Conservation (phyloP, 2,797 vertebrate genomes). For the Naso thynnoides region DNA sequence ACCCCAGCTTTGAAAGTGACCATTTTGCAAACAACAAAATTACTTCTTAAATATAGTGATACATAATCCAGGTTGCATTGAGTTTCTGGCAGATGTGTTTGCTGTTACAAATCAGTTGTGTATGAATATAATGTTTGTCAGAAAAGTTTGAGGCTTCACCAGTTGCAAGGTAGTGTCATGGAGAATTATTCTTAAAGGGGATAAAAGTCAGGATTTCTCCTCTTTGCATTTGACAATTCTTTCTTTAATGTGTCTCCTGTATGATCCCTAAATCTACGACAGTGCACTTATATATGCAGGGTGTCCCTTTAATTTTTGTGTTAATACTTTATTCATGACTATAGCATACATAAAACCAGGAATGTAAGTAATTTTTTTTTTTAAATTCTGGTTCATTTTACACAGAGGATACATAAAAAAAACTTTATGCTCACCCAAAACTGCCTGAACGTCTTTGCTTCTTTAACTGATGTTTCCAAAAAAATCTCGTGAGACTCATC, state of each 20-base stretch:
- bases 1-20: too few species aligned
- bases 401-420: conserved; percentile 53
- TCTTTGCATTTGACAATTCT: background rate
- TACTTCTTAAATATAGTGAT: background rate
- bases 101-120: background rate
- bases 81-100: too few species aligned
- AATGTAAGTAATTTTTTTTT: conserved; percentile 50
- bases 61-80: background rate
- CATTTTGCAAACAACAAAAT: background rate
- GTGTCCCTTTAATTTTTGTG: conserved; percentile 34
- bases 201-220: background rate
- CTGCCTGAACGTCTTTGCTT: conserved; percentile 44
- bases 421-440: conserved; percentile 2
- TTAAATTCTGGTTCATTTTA: conserved; percentile 47
- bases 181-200: too few species aligned
- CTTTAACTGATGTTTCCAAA: conserved; percentile 27
- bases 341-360: conserved; percentile 28
- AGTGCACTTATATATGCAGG: background rate
- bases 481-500: conserved; percentile 51
- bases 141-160: background rate
- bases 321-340: conserved; percentile 56
- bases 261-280: background rate
- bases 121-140: background rate
- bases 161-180: too few species aligned
- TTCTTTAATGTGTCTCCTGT: background rate